phyloP scores from a whole-genome alignment of 2,888 invertebrate species.

The Balanococcus diminutus region DNA sequence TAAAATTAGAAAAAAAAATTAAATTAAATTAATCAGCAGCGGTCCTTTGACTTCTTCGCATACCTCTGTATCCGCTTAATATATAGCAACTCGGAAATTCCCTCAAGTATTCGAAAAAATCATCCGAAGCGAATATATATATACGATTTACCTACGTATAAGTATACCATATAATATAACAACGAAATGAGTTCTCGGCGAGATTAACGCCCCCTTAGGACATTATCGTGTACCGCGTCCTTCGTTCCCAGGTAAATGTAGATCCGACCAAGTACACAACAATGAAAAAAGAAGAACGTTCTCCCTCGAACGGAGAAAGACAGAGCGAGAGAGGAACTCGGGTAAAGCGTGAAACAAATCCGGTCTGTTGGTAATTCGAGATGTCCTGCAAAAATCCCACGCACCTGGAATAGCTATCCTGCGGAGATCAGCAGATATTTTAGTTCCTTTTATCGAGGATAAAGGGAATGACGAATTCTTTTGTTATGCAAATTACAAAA shows the following conservation, averaged over 20 bases:
- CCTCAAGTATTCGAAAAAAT: neutral
- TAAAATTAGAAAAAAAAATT: too few relatives aligned
- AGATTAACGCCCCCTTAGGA: slow-evolving; percentile 46
- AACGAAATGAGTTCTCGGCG: slow-evolving; percentile 4
- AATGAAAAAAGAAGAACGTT: neutral
- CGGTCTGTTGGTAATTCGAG: slow-evolving; percentile 53
- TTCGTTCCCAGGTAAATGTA: slow-evolving; percentile 19
- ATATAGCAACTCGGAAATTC: too few relatives aligned
- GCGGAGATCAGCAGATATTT: slow-evolving; percentile 54
- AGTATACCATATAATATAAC: neutral
- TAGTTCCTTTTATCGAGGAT: slow-evolving; percentile 22
- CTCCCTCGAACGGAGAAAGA: neutral
- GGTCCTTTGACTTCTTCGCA: too few relatives aligned
- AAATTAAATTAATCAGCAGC: too few relatives aligned
- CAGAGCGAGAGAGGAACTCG: neutral
- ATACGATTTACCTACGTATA: neutral
- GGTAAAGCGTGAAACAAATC: slow-evolving; percentile 51
- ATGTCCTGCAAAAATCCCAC: slow-evolving; percentile 55
- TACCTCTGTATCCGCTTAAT: too few relatives aligned
- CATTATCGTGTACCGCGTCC: slow-evolving; percentile 5
- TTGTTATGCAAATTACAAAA: slow-evolving; percentile 54
- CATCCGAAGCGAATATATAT: neutral
- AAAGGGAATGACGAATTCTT: slow-evolving; percentile 53
- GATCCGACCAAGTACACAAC: slow-evolving; percentile 18
- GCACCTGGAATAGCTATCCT: slow-evolving; percentile 54